phyloP scores from a whole-genome alignment of 2,888 invertebrate genomes.

The Diplazon laetatorius region DNA sequence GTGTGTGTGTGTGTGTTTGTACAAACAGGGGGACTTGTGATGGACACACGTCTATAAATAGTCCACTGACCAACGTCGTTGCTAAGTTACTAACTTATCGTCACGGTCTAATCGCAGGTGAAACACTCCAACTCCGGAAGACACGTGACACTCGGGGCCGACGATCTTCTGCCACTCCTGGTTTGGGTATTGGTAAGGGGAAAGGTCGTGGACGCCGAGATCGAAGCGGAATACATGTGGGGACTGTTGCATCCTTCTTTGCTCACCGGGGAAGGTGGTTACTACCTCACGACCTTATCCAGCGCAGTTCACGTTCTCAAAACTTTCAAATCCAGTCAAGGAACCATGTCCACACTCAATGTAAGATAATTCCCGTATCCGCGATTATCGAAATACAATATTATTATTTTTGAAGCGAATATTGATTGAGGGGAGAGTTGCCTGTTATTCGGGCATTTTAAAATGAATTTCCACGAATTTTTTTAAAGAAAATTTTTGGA shows the following conservation, averaged over 20 bases:
- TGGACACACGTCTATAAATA: conserved; percentile 47
- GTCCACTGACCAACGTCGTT: not conserved
- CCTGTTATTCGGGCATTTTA: too few species aligned
- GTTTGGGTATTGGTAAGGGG: conserved; percentile 96
- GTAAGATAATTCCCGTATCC: conserved; percentile 70
- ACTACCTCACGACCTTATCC: conserved; percentile 96
- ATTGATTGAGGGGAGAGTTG: too few species aligned
- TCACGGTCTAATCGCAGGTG: conserved; percentile 83
- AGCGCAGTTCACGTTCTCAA: conserved; percentile 96
- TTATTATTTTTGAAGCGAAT: too few species aligned
- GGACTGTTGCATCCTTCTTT: conserved; percentile 95
- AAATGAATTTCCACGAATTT: too few species aligned
- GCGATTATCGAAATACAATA: conserved; percentile 40
- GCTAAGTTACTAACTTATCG: conserved; percentile 8
- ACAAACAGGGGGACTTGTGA: not conserved
- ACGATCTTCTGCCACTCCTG: conserved; percentile 95
- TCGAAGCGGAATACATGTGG: conserved; percentile 98
- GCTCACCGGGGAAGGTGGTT: conserved; percentile 96
- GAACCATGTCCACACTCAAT: conserved; percentile 80
- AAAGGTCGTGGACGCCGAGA: conserved; percentile 95
- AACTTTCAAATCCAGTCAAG: conserved; percentile 83
- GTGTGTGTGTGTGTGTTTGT: not conserved
- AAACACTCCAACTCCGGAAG: conserved; percentile 86
- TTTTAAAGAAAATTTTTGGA: too few species aligned
- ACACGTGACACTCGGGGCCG: conserved; percentile 88